phyloP scores from a whole-genome alignment of 2,888 invertebrate genomes.

The Ferdinandea cuprea region DNA sequence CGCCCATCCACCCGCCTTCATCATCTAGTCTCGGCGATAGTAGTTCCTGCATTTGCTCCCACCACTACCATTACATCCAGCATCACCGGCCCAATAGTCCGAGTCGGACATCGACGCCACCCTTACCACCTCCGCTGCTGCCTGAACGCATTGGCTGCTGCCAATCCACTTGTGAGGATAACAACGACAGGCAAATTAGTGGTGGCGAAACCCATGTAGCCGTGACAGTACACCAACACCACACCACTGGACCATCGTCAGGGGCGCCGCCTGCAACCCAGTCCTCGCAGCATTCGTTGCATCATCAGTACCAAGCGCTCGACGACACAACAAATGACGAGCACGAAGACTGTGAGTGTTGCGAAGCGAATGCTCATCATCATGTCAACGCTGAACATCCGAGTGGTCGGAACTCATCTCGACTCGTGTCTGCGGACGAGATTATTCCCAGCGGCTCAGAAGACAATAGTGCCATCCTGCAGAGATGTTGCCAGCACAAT shows the following conservation, averaged over 20 bases:
- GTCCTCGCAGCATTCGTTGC: conserved; percentile 66
- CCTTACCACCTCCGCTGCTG: conserved; percentile 63
- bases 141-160: conserved; percentile 69
- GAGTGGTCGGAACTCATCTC: conserved; percentile 70
- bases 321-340: conserved; percentile 73
- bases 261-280: conserved; percentile 63
- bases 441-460: conserved; percentile 77
- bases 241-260: conserved; percentile 65
- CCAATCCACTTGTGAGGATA: conserved; percentile 68
- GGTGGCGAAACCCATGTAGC: conserved; percentile 77
- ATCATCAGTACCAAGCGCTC: conserved; percentile 73
- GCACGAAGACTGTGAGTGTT: conserved; percentile 64
- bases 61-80: conserved; percentile 82
- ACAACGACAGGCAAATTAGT: conserved; percentile 75
- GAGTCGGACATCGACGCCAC: conserved; percentile 75
- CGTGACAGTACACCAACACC: conserved; percentile 76
- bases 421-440: conserved; percentile 75
- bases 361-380: conserved; percentile 57
- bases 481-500: conserved; percentile 69
- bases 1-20: conserved; percentile 57
- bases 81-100: conserved; percentile 79
- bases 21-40: conserved; percentile 74
- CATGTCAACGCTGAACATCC: conserved; percentile 58
- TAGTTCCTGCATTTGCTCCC: conserved; percentile 78
- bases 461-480: conserved; percentile 71